Evolutionary conservation across 2,113 vertebrate genomes (phyloP).

Genomic region (Bos javanicus): DNA sequence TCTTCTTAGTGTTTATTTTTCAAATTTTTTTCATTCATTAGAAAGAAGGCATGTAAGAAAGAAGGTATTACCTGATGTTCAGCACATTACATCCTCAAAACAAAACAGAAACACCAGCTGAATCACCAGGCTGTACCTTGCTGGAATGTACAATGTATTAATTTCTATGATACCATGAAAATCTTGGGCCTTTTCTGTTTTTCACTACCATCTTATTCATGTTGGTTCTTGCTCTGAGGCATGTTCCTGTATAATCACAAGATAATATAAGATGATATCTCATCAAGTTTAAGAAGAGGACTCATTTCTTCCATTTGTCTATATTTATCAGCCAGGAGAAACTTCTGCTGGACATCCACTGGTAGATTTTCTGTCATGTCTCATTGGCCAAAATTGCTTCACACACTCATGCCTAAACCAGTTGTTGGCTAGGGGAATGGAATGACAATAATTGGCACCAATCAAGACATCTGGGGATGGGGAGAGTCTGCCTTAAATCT

Average conservation of each 20-base stretch:
- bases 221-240: constrained; percentile 14
- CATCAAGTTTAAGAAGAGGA: background rate
- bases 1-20: constrained; percentile 21
- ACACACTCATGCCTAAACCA: background rate
- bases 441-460: background rate
- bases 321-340: background rate
- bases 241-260: background rate
- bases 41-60: background rate
- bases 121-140: background rate
- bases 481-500: background rate
- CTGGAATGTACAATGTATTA: background rate
- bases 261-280: background rate
- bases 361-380: background rate
- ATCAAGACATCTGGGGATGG: background rate
- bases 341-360: background rate
- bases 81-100: background rate
- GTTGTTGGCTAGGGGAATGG: background rate
- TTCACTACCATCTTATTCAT: background rate
- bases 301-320: background rate
- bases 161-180: background rate
- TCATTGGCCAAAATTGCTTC: background rate
- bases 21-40: background rate
- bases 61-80: background rate
- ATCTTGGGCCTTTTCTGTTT: background rate
- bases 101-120: background rate